These are phyloP conservation scores for Neoarius graeffei DNA, from an alignment of 2,113 vertebrate species.

Conservation along the genomic window DNA sequence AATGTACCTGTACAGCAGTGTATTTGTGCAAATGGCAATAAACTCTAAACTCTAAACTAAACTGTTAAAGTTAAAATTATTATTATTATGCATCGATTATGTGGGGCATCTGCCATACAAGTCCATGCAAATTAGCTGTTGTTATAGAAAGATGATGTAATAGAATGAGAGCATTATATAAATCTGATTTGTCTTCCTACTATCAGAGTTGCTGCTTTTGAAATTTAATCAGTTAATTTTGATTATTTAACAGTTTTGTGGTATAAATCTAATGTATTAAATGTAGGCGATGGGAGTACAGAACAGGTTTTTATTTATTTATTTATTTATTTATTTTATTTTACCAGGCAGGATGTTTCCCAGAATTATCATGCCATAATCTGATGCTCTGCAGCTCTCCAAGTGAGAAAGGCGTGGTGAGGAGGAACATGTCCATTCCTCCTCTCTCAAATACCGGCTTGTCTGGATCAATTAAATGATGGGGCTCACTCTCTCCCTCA, in stretches of 20 bases:
- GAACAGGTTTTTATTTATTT: no score
- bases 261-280: neutral
- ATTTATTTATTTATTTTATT: neutral
- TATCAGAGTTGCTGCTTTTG: neutral
- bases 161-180: neutral
- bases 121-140: neutral
- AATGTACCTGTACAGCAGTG: no score
- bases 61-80: no score
- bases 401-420: constrained; percentile 89
- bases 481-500: constrained; percentile 91
- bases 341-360: constrained; percentile 84
- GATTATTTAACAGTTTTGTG: neutral
- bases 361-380: constrained; percentile 94
- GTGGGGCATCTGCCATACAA: no score
- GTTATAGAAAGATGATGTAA: neutral
- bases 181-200: neutral
- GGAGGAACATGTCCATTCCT: constrained; percentile 84
- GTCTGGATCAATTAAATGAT: constrained; percentile 80
- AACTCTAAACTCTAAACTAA: no score
- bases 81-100: no score
- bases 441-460: constrained; percentile 86
- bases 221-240: neutral
- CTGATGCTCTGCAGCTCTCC: constrained; percentile 85
- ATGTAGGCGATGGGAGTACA: neutral
- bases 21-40: no score